Percentiles rank a stretch among this genome's conserved stretches.
phyloP scores from a whole-genome alignment of 1,140 invertebrate species.

The Atta texana region DNA sequence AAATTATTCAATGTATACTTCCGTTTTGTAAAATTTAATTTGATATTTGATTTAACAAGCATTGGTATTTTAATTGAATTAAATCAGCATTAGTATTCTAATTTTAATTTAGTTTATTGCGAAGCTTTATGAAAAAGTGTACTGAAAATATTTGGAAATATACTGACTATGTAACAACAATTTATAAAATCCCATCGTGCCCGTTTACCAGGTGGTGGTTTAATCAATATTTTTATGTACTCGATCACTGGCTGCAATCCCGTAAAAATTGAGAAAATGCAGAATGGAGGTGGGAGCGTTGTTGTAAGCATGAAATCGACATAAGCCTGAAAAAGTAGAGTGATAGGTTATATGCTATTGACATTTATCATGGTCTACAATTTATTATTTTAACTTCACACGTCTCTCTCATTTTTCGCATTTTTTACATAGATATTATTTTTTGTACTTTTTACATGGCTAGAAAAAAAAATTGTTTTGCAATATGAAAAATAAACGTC shows the following conservation, averaged over 20 bases:
- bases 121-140: too few relatives aligned
- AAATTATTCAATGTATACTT: background rate
- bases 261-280: constrained; percentile 86
- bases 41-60: constrained; percentile 11
- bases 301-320: constrained; percentile 87
- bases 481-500: background rate
- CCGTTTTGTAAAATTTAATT: background rate
- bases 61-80: background rate
- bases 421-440: background rate
- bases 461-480: constrained; percentile 9
- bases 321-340: constrained; percentile 83
- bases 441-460: too few relatives aligned
- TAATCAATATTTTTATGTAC: constrained; percentile 81
- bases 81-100: constrained; percentile 5
- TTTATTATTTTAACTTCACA: background rate
- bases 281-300: constrained; percentile 87
- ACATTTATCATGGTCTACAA: background rate
- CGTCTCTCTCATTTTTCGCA: background rate
- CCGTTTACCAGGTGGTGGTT: constrained; percentile 71
- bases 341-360: background rate
- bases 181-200: constrained; percentile 82
- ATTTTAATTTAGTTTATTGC: too few relatives aligned
- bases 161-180: constrained; percentile 85
- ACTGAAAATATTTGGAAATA: background rate
- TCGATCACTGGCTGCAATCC: constrained; percentile 84